These are phyloP conservation scores for Cremastinae sp. DNA, from an alignment of 2,888 invertebrate genomes.

Conservation along the genomic window DNA sequence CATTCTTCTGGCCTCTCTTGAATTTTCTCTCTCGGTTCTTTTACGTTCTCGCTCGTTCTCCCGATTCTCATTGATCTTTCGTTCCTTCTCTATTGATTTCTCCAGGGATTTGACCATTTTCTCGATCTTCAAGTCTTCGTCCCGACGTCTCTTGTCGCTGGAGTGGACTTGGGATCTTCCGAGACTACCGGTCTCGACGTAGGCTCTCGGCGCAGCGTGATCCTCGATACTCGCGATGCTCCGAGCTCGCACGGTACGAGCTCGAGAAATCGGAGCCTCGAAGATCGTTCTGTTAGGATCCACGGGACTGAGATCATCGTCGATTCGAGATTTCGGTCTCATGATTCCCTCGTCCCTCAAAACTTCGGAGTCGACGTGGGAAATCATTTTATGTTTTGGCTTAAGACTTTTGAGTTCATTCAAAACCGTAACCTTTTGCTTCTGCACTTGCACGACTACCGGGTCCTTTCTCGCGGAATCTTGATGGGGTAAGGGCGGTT, in stretches of 20 bases:
- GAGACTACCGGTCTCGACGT: conserved; percentile 77
- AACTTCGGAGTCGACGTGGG: conserved; percentile 78
- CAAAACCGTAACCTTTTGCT: conserved; percentile 75
- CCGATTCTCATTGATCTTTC: conserved; percentile 70
- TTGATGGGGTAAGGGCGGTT: conserved; percentile 68
- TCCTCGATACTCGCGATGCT: conserved; percentile 77
- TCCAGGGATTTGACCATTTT: conserved; percentile 69
- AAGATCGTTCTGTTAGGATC: conserved; percentile 66
- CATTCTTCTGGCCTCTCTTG: conserved; percentile 68
- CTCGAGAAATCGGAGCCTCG: conserved; percentile 60
- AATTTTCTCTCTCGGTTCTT: conserved; percentile 71
- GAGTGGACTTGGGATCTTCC: conserved; percentile 70
- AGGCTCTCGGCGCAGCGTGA: conserved; percentile 67
- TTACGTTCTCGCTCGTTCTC: conserved; percentile 70
- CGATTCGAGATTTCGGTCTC: conserved; percentile 78
- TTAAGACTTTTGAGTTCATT: conserved; percentile 76
- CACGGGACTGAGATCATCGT: conserved; percentile 76
- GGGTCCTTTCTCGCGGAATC: conserved; percentile 74
- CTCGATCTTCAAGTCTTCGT: conserved; percentile 69
- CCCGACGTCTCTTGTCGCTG: conserved; percentile 69
- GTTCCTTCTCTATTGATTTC: conserved; percentile 59
- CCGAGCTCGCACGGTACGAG: conserved; percentile 71
- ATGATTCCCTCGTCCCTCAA: conserved; percentile 78
- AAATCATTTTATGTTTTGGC: conserved; percentile 75
- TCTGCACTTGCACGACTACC: conserved; percentile 74